These are phyloP conservation scores for Hydrotaea diabolus DNA, from an alignment of 2,888 invertebrate species.

Conservation along the genomic window DNA sequence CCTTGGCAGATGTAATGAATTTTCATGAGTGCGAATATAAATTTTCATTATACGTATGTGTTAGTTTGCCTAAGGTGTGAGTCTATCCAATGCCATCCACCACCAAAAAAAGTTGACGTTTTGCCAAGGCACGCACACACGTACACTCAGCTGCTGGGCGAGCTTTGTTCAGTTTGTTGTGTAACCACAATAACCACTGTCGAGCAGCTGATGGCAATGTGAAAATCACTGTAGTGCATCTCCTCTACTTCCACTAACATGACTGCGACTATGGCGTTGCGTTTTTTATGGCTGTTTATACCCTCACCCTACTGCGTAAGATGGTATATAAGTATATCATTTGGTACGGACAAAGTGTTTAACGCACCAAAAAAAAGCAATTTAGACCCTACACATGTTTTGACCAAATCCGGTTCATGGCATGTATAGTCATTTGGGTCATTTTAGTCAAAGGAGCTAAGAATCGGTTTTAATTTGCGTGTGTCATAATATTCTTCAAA, in stretches of 20 bases:
- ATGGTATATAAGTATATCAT: too few relatives aligned
- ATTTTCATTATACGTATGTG: slow-evolving; percentile 39
- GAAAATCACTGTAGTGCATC: slow-evolving; percentile 54
- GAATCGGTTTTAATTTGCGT: too few relatives aligned
- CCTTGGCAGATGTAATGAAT: not conserved
- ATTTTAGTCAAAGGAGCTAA: too few relatives aligned
- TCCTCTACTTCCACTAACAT: not conserved
- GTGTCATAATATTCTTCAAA: too few relatives aligned
- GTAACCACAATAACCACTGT: slow-evolving; percentile 62
- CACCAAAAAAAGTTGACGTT: slow-evolving; percentile 59
- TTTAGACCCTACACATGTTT: too few relatives aligned
- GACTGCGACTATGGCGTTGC: not conserved
- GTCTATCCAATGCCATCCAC: not conserved
- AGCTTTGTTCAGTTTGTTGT: slow-evolving; percentile 30
- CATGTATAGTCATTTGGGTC: too few relatives aligned
- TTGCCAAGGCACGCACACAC: slow-evolving; percentile 55
- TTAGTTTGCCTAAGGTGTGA: not conserved
- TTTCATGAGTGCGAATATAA: slow-evolving; percentile 37
- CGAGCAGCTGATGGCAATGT: slow-evolving; percentile 64
- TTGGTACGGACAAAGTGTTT: too few relatives aligned
- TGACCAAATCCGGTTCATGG: too few relatives aligned
- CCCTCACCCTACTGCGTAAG: not conserved
- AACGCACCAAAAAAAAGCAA: too few relatives aligned
- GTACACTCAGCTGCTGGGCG: not conserved
- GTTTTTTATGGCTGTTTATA: not conserved